Evolutionary conservation across 2,797 vertebrate species (phyloP).

Genomic region (Sebastes oblongus): DNA sequence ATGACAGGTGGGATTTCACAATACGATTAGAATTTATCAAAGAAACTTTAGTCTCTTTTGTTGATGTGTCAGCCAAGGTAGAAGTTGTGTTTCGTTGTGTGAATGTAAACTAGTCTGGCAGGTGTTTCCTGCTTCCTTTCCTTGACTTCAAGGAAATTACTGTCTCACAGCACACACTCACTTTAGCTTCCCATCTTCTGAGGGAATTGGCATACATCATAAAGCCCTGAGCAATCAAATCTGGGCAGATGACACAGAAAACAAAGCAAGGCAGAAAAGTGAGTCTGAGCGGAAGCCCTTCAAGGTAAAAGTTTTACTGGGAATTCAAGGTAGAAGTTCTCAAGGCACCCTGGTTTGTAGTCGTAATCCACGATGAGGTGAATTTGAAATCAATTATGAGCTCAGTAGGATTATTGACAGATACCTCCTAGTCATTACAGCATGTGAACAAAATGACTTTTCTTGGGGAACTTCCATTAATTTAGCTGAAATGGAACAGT

Average conservation of each 20-base stretch:
- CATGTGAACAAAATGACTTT: conserved; percentile 53
- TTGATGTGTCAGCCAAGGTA: conserved; percentile 53
- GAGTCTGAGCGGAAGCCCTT: background rate
- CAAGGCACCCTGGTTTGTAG: background rate
- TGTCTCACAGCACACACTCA: background rate
- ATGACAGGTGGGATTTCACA: conserved; percentile 54
- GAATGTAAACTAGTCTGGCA: conserved; percentile 42
- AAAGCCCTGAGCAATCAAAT: conserved; percentile 35
- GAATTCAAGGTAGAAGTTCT: conserved; percentile 18
- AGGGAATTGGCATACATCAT: conserved; percentile 24
- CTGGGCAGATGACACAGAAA: conserved; percentile 31
- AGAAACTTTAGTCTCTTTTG: conserved; percentile 46
- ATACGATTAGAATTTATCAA: conserved; percentile 67
- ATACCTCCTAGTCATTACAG: conserved; percentile 42
- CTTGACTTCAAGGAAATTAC: conserved; percentile 45
- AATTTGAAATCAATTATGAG: conserved; percentile 57
- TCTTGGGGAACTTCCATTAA: conserved; percentile 50
- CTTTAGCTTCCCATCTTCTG: conserved; percentile 12
- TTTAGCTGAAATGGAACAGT: conserved; percentile 58
- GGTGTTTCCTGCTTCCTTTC: conserved; percentile 13
- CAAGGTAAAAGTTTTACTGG: background rate
- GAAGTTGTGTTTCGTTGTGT: conserved; percentile 11
- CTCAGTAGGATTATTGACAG: conserved; percentile 50
- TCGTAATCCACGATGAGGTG: conserved; percentile 16
- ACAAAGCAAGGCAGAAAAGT: conserved; percentile 5